phyloP scores from a whole-genome alignment of 2,888 invertebrate species.

The Gandaritis pyraliata region DNA sequence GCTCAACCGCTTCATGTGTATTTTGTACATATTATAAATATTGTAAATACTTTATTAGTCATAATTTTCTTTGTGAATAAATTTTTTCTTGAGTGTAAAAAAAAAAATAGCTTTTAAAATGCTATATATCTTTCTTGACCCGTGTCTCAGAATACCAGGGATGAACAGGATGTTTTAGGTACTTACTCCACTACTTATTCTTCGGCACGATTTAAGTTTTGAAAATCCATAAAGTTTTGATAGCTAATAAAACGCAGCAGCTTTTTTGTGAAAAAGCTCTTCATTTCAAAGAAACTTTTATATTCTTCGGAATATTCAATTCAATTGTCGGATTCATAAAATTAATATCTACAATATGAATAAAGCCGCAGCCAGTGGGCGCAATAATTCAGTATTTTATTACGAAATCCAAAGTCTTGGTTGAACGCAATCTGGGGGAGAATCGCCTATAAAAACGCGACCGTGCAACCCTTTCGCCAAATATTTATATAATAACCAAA shows the following conservation, averaged over 20 bases:
- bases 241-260: conserved; percentile 26
- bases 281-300: conserved; percentile 25
- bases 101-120: no score
- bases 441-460: conserved; percentile 52
- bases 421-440: conserved; percentile 46
- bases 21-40: no score
- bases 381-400: conserved; percentile 52
- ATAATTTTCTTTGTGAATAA: no score
- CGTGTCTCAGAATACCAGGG: no score
- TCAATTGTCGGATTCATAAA: conserved; percentile 37
- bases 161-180: background rate
- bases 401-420: conserved; percentile 43
- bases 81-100: no score
- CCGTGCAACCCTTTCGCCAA: conserved; percentile 50
- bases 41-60: no score
- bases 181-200: background rate
- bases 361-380: conserved; percentile 33
- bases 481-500: conserved; percentile 53
- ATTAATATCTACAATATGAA: conserved; percentile 42
- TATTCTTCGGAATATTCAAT: conserved; percentile 39
- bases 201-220: conserved; percentile 6
- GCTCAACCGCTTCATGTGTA: no score
- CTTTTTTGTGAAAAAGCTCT: conserved; percentile 19
- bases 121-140: no score
- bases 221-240: conserved; percentile 21